A percentile compares a stretch with the other conserved stretches of the same genome.
phyloP scores from a whole-genome alignment of 2,113 vertebrate genomes.

The Herpetotheres cachinnans region DNA sequence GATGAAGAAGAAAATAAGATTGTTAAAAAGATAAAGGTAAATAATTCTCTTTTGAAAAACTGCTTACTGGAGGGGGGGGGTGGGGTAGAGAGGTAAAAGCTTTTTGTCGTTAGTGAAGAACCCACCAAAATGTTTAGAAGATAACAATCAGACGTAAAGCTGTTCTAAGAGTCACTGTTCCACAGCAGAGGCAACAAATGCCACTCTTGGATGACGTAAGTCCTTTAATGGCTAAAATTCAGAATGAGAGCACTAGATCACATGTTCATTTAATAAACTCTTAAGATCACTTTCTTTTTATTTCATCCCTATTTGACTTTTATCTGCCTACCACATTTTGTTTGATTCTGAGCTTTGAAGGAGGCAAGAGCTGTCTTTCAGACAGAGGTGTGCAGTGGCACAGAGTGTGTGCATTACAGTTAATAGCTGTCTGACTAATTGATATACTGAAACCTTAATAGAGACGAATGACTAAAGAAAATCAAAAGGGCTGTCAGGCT shows the following conservation, averaged over 20 bases:
- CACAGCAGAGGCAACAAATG: background rate
- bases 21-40: slow-evolving; percentile 97
- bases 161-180: background rate
- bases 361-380: background rate
- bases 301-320: background rate
- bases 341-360: background rate
- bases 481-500: background rate
- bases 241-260: background rate
- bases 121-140: background rate
- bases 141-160: background rate
- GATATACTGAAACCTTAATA: background rate
- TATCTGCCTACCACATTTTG: background rate
- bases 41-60: background rate
- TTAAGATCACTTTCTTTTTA: background rate
- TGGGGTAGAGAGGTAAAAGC: background rate
- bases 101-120: background rate
- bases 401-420: background rate
- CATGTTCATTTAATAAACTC: background rate
- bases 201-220: background rate
- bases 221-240: background rate
- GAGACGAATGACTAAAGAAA: background rate
- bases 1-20: slow-evolving; percentile 98
- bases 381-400: background rate
- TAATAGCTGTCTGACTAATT: background rate
- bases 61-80: background rate